phyloP scores from a whole-genome alignment of 2,113 vertebrate species.

The Diphyllodes magnificus region DNA sequence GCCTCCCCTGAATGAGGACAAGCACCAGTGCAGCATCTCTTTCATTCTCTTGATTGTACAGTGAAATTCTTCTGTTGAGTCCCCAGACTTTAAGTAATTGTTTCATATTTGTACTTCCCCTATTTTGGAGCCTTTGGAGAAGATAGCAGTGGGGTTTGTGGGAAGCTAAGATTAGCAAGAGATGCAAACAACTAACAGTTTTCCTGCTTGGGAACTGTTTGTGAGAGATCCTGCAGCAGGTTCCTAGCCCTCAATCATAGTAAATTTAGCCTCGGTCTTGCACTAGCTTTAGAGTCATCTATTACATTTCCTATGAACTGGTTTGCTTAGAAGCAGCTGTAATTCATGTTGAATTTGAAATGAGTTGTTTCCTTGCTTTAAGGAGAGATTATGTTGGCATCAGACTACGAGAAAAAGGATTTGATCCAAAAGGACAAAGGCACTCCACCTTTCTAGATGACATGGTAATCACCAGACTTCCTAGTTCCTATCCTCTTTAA shows the following conservation, averaged over 20 bases:
- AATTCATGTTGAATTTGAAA: background rate
- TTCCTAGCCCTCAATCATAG: background rate
- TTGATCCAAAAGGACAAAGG: constrained; percentile 81
- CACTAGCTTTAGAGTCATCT: background rate
- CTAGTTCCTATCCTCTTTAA: background rate
- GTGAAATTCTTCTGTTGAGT: background rate
- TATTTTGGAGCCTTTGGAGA: background rate
- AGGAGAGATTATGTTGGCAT: constrained; percentile 83
- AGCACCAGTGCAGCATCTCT: background rate
- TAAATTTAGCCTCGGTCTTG: background rate
- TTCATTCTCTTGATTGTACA: background rate
- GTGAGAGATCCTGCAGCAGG: background rate
- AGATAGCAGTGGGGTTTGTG: background rate
- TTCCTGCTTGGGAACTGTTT: background rate
- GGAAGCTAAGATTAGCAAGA: background rate
- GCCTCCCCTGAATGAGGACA: background rate
- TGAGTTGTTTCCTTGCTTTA: constrained; percentile 48
- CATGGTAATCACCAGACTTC: constrained; percentile 71
- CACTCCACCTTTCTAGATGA: constrained; percentile 76
- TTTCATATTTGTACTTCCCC: background rate
- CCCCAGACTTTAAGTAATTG: background rate
- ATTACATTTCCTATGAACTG: background rate
- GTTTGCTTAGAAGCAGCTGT: background rate
- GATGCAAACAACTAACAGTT: background rate
- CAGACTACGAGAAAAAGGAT: constrained; percentile 80